These are phyloP conservation scores for Anticlea derivata DNA, from an alignment of 2,888 invertebrate species.

Conservation along the genomic window DNA sequence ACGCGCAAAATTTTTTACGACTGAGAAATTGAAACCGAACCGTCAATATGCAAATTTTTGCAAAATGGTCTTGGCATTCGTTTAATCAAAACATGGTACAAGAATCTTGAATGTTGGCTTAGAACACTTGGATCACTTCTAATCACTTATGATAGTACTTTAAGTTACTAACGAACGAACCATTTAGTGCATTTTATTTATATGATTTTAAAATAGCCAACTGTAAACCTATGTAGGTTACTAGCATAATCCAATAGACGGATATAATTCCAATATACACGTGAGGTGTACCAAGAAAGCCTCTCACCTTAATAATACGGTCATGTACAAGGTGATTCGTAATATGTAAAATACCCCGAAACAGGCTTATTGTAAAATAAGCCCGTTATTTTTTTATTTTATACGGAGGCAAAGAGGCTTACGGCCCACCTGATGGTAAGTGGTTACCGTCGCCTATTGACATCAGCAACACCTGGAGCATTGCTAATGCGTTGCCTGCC, in stretches of 20 bases:
- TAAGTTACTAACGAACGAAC: neutral
- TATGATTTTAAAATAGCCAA: conserved; percentile 23
- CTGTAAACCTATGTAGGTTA: conserved; percentile 27
- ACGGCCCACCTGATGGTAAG: no score
- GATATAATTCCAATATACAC: conserved; percentile 29
- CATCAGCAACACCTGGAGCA: no score
- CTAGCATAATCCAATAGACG: conserved; percentile 22
- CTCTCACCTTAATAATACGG: no score
- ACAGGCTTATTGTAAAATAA: no score
- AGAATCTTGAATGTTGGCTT: no score
- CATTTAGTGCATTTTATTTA: conserved; percentile 1
- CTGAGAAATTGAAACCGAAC: conserved; percentile 38
- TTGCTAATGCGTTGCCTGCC: no score
- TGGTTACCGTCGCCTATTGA: no score
- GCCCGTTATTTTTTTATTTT: no score
- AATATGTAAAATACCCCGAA: no score
- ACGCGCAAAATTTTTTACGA: conserved; percentile 55
- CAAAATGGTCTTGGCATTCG: neutral
- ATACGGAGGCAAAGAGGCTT: no score
- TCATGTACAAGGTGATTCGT: conserved; percentile 22
- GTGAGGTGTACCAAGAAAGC: neutral
- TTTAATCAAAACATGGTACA: neutral
- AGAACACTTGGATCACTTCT: neutral
- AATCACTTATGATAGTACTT: neutral
- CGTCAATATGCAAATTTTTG: conserved; percentile 7